Base-by-base conservation (phyloP, 2,888 invertebrate species). In the Agrochola circellaris region DNA sequence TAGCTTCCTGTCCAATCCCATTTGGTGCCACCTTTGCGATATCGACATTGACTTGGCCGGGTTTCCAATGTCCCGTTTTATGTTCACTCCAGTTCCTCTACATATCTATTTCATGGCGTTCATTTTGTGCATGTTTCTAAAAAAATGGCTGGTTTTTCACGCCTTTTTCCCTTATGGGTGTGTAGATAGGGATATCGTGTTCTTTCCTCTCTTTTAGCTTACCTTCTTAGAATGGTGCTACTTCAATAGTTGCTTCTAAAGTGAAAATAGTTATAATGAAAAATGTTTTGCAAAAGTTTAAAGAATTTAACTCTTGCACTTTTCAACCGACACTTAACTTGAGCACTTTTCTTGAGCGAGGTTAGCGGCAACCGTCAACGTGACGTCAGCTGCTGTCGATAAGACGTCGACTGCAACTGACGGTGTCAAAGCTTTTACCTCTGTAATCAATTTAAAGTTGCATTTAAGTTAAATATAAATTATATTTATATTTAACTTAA, bases 1-100 rank as follows among this genome's bases (percentile, higher is more conserved):
- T 65, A 67, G 64, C 26, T 75, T 61, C 17, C 54, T 75, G 79
- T 87, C 69, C 88, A 88, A 88, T 87, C 62, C 84, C 75, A 84
- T 86, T 88, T 87, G 73, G 66, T 42, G 67, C 30, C 68, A 79
- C 87, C 75, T 82, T 42, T 58, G 65, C 73, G 66, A 82, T 86
- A 82, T 80, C 75, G 45, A 70, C 70, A 45, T 72, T 26, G 56
- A 73, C 58, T 77, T 70, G 65, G 76, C 68, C 69, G 79, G 48
- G 81, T 77, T 71, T 81, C 78, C 64, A 42, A 76, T 84, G 88
- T 78, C 77, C n/a, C 80, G 26, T 76, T 86, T 83, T 79, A 81
- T 77, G 73, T 78, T 64, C 74, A 61, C 76, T 64, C 51, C 58
- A 62, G 74, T 76, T 83, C 34, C 60, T 51, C 34, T 17, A 38